Evolutionary conservation across 2,888 invertebrate species (phyloP).

Genomic region (Cheilosia scutellata): DNA sequence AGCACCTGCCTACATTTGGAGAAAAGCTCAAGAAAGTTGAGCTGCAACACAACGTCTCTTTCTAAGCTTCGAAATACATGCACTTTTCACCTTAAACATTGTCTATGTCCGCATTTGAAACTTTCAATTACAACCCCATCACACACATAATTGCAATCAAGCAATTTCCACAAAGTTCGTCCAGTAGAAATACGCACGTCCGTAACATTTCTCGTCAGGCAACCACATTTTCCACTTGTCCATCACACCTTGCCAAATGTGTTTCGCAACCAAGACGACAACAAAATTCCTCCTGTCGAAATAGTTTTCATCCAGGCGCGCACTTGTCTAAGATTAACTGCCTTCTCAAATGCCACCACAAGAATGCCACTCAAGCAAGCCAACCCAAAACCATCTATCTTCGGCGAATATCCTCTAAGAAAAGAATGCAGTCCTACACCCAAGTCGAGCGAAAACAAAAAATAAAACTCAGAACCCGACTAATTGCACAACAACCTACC

Average conservation of each 20-base stretch:
- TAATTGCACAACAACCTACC: constrained; percentile 64
- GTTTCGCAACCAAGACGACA: constrained; percentile 6
- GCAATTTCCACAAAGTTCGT: neutral
- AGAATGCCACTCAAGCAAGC: constrained; percentile 53
- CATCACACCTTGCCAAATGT: neutral
- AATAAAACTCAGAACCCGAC: constrained; percentile 48
- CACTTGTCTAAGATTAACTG: constrained; percentile 37
- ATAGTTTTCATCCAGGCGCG: constrained; percentile 49
- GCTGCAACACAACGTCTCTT: no score
- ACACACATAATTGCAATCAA: neutral
- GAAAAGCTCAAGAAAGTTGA: no score
- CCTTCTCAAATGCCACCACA: constrained; percentile 60
- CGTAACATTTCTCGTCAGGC: neutral
- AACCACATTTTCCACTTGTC: constrained; percentile 25
- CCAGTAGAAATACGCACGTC: neutral
- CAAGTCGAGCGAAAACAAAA: constrained; percentile 39
- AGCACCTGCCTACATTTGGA: no score
- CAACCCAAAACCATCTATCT: constrained; percentile 41
- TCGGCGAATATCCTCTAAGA: constrained; percentile 53
- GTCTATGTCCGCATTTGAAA: no score
- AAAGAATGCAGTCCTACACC: constrained; percentile 71
- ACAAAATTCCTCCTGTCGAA: constrained; percentile 45
- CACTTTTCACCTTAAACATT: no score
- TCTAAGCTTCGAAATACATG: no score
- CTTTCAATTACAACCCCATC: neutral